Conservation (phyloP, 1,140 invertebrate genomes). For the Maniola jurtina region DNA sequence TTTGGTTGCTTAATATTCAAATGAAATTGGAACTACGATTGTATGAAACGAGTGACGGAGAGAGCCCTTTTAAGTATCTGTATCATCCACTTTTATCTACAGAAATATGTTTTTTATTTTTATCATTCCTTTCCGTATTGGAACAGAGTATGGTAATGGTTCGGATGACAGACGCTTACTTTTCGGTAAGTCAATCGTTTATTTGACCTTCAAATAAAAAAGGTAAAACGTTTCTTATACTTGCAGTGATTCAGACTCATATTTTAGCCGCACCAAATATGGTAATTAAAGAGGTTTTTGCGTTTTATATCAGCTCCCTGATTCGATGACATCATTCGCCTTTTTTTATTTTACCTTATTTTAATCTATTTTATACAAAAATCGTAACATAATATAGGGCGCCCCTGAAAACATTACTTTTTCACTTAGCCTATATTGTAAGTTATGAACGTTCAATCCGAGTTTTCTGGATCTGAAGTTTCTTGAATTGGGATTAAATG, state of each 20-base stretch:
- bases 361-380: neutral
- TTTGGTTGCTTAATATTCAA: no score
- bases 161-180: constrained; percentile 3
- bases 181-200: constrained; percentile 11
- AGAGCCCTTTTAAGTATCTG: no score
- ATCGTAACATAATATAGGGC: no score
- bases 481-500: no score
- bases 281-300: constrained; percentile 4
- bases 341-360: neutral
- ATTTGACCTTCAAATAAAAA: constrained; percentile 14
- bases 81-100: neutral
- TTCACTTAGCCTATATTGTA: no score
- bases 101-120: neutral
- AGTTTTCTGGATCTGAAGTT: no score
- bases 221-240: neutral
- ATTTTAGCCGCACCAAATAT: constrained; percentile 13
- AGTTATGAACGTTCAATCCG: no score
- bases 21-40: no score
- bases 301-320: no score
- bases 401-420: no score
- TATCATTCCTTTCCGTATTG: neutral
- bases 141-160: neutral
- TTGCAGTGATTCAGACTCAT: constrained; percentile 10
- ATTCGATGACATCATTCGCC: no score
- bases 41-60: no score